These are phyloP conservation scores for Gastracanthus pulcherrimus DNA, from an alignment of 2,888 invertebrate genomes.

Conservation along the genomic window DNA sequence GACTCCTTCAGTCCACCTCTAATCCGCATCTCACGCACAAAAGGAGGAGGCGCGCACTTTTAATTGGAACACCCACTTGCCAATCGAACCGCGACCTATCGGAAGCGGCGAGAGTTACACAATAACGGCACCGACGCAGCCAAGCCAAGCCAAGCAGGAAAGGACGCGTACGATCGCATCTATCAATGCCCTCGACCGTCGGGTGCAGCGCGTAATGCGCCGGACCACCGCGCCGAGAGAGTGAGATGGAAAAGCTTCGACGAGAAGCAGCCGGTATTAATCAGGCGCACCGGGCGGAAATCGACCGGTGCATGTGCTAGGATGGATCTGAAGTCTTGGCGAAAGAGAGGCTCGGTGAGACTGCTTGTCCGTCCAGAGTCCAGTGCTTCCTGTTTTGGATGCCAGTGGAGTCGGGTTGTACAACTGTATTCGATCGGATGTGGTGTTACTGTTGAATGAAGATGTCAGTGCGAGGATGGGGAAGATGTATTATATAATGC, in stretches of 20 bases:
- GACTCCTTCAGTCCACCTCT: too few species aligned
- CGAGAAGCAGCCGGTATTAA: background rate
- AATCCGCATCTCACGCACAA: too few species aligned
- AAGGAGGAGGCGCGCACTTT: background rate
- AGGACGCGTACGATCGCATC: background rate
- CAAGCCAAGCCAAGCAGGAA: background rate
- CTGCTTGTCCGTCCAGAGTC: too few species aligned
- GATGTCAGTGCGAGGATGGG: too few species aligned
- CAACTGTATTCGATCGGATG: too few species aligned
- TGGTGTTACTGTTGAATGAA: too few species aligned
- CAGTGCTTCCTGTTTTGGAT: too few species aligned
- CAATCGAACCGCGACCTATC: conserved; percentile 43
- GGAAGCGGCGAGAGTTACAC: conserved; percentile 40
- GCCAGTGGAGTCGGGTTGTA: too few species aligned
- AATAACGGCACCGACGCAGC: background rate
- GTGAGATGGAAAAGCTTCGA: background rate
- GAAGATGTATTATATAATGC: too few species aligned
- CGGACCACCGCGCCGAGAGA: background rate
- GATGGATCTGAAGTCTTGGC: too few species aligned
- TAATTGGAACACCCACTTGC: conserved; percentile 43
- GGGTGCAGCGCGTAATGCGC: background rate
- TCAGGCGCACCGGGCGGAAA: conserved; percentile 9
- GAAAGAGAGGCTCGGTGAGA: too few species aligned
- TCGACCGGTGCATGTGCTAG: background rate
- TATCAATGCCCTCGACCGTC: conserved; percentile 16